These are phyloP conservation scores for Pheosia tremula DNA, from an alignment of 2,888 invertebrate genomes.

Conservation along the genomic window DNA sequence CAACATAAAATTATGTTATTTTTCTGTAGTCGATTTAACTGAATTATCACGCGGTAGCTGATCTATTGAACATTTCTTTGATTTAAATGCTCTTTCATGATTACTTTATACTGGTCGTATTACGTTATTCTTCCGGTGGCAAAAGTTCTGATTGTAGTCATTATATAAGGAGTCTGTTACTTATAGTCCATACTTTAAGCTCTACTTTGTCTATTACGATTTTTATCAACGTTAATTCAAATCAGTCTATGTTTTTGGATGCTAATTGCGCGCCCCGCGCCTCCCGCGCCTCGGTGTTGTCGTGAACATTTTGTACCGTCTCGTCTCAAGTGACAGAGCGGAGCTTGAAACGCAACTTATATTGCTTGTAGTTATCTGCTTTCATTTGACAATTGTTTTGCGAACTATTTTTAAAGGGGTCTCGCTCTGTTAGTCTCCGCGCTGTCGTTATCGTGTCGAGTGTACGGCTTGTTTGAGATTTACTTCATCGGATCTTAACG, in stretches of 20 bases:
- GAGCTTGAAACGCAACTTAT: neutral
- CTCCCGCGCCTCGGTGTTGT: neutral
- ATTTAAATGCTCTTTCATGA: neutral
- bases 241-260: no score
- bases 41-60: neutral
- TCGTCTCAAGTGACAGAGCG: conserved; percentile 3
- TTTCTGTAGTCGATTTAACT: neutral
- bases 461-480: no score
- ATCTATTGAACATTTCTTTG: neutral
- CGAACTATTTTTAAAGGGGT: neutral
- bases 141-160: no score
- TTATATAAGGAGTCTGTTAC: no score
- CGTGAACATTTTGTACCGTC: neutral
- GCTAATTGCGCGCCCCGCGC: neutral
- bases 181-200: no score
- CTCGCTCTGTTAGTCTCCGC: neutral
- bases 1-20: neutral
- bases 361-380: neutral
- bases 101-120: no score
- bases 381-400: neutral
- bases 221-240: no score
- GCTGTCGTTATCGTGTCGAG: neutral
- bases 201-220: no score
- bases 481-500: no score
- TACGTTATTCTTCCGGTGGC: no score